These are phyloP conservation scores for Chaenogobius annularis DNA, from an alignment of 2,113 vertebrate genomes.

Conservation along the genomic window DNA sequence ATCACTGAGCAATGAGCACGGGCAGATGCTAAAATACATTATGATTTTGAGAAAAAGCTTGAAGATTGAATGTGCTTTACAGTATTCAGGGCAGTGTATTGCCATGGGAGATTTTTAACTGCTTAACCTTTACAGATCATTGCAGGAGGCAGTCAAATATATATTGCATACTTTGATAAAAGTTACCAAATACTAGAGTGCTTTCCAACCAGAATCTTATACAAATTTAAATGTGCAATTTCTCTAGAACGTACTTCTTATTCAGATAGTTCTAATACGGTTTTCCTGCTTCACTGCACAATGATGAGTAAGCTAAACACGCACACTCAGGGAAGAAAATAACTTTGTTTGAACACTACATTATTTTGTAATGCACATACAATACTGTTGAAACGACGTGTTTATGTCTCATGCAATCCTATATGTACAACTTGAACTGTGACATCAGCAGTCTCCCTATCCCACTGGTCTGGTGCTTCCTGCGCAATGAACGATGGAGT, in stretches of 20 bases:
- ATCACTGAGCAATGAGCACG: too few relatives aligned
- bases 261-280: neutral
- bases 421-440: neutral
- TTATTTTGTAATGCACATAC: neutral
- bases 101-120: too few relatives aligned
- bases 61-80: too few relatives aligned
- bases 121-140: neutral
- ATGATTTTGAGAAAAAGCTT: neutral
- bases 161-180: neutral
- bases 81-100: neutral
- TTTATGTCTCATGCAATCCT: neutral
- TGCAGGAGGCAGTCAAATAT: neutral
- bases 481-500: conserved; percentile 50
- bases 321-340: neutral
- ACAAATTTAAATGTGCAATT: neutral
- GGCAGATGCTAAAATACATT: neutral
- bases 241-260: neutral
- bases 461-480: conserved; percentile 22
- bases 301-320: neutral
- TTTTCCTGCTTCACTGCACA: neutral
- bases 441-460: neutral
- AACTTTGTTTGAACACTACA: neutral
- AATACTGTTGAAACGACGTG: neutral
- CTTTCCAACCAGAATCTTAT: neutral
- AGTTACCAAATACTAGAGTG: neutral